phyloP scores from a whole-genome alignment of 2,888 invertebrate species.

The Teleogryllus oceanicus region DNA sequence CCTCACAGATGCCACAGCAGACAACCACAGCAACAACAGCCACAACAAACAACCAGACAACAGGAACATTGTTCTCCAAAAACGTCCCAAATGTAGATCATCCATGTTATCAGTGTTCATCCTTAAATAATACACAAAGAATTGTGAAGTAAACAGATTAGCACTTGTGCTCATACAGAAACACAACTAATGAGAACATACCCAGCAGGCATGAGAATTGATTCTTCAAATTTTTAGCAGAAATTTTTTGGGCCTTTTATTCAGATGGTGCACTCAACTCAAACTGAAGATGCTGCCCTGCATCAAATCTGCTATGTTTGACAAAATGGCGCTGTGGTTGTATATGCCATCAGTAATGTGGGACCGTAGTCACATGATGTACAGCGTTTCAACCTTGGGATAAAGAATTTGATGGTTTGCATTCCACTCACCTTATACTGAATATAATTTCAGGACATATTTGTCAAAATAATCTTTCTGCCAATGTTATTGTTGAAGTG shows the following conservation, averaged over 20 bases:
- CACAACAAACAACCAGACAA: slow-evolving; percentile 18
- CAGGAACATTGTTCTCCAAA: slow-evolving; percentile 39
- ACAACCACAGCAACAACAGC: neutral
- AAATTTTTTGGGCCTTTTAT: slow-evolving; percentile 90
- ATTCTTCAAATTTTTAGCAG: slow-evolving; percentile 96
- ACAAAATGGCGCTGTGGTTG: slow-evolving; percentile 88
- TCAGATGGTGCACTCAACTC: slow-evolving; percentile 89
- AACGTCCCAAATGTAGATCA: slow-evolving; percentile 48
- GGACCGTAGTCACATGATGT: slow-evolving; percentile 74
- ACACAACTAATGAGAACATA: slow-evolving; percentile 88
- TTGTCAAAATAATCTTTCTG: slow-evolving; percentile 69
- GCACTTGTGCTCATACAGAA: slow-evolving; percentile 81
- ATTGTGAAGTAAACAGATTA: slow-evolving; percentile 77
- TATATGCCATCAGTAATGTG: slow-evolving; percentile 84
- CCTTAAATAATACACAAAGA: slow-evolving; percentile 86
- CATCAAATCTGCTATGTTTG: slow-evolving; percentile 89
- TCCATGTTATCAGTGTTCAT: slow-evolving; percentile 82
- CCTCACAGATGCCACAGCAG: neutral
- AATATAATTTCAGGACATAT: slow-evolving; percentile 88
- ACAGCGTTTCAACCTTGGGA: slow-evolving; percentile 88
- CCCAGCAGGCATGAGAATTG: slow-evolving; percentile 91
- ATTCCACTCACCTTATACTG: slow-evolving; percentile 72
- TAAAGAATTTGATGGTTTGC: slow-evolving; percentile 86
- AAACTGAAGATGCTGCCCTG: slow-evolving; percentile 86
- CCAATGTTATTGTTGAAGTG: slow-evolving; percentile 83